These are phyloP conservation scores for Urocyon cinereoargenteus DNA, from an alignment of 2,797 vertebrate genomes.

Conservation along the genomic window DNA sequence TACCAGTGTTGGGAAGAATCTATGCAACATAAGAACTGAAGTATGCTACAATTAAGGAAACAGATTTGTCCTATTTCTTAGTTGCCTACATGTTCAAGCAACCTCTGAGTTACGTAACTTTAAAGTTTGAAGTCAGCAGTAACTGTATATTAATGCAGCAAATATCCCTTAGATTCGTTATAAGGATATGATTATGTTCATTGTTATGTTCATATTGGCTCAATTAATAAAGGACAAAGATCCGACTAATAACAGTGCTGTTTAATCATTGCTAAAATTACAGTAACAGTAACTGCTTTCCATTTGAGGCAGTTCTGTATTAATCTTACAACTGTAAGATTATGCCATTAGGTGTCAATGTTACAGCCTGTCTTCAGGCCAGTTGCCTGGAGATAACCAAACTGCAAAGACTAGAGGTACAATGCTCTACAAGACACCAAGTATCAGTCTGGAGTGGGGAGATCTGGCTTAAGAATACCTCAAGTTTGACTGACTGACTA, in stretches of 20 bases:
- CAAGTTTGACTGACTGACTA: background rate
- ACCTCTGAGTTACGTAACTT: background rate
- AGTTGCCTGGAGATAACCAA: background rate
- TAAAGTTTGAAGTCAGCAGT: background rate
- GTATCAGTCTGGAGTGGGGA: background rate
- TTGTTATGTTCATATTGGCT: background rate
- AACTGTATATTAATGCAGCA: background rate
- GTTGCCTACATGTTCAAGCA: background rate
- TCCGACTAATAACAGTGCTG: background rate
- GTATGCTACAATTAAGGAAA: background rate
- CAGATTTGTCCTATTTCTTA: background rate
- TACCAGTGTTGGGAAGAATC: background rate
- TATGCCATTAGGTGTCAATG: background rate
- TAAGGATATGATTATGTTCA: background rate
- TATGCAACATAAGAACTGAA: background rate
- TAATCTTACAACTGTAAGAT: background rate
- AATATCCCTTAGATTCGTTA: background rate
- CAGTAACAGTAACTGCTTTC: background rate
- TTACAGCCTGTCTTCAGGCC: background rate
- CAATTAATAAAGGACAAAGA: background rate
- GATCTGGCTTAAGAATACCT: background rate
- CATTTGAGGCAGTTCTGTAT: background rate
- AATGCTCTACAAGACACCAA: background rate
- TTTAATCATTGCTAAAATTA: conserved; percentile 13
- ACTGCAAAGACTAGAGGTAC: background rate